These are phyloP conservation scores for Synodontis membranacea DNA, from an alignment of 2,113 vertebrate species.

Conservation along the genomic window DNA sequence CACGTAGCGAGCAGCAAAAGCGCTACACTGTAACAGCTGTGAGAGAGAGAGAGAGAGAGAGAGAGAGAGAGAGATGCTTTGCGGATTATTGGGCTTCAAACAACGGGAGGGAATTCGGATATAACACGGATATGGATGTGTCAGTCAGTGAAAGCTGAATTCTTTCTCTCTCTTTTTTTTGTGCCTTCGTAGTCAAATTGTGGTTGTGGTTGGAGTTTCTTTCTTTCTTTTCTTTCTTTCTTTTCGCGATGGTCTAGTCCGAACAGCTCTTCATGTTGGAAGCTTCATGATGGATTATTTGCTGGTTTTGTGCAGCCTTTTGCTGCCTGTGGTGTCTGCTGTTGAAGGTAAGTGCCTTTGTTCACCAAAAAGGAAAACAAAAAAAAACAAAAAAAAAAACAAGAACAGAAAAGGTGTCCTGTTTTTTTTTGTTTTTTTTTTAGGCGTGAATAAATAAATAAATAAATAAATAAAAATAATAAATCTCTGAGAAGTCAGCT, in stretches of 20 bases:
- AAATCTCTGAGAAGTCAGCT: not conserved
- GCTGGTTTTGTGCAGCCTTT: slow-evolving; percentile 77
- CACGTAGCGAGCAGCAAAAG: slow-evolving; percentile 31
- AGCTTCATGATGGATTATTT: slow-evolving; percentile 79
- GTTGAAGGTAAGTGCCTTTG: slow-evolving; percentile 73
- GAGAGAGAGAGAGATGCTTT: not conserved
- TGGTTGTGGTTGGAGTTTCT: slow-evolving; percentile 24
- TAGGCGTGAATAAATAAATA: too few relatives aligned
- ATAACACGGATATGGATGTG: slow-evolving; percentile 9
- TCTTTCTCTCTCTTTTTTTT: not conserved
- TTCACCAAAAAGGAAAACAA: not conserved
- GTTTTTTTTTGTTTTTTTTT: not conserved
- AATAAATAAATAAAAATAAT: too few relatives aligned
- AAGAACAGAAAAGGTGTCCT: not conserved
- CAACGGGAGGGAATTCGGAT: slow-evolving; percentile 15
- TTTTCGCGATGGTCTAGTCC: slow-evolving; percentile 58
- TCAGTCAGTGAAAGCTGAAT: not conserved
- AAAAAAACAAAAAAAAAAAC: not conserved
- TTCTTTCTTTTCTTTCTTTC: slow-evolving; percentile 1
- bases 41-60: not conserved
- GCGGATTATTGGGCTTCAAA: not conserved
- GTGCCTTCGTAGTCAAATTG: not conserved
- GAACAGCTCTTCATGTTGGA: slow-evolving; percentile 74
- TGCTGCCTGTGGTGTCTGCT: slow-evolving; percentile 72
- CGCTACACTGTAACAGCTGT: slow-evolving; percentile 14